These are phyloP conservation scores for Ardeotis arabs DNA, from an alignment of 2,113 vertebrate species.

Conservation along the genomic window DNA sequence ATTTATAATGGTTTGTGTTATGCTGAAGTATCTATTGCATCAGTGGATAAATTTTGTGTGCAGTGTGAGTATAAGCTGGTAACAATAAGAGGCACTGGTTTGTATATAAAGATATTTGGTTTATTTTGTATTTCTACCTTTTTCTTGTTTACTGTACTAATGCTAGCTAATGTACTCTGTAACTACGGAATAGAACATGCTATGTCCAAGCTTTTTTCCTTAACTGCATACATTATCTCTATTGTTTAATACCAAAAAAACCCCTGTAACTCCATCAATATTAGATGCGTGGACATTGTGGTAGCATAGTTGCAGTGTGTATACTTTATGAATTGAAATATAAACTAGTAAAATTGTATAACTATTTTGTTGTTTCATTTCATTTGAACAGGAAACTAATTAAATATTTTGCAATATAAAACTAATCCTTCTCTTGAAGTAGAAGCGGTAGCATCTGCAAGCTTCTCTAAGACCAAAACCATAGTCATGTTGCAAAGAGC, in stretches of 20 bases:
- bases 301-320: constrained; percentile 94
- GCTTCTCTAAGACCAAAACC: neutral
- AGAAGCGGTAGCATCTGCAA: constrained; percentile 18
- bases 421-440: constrained; percentile 8
- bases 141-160: constrained; percentile 86
- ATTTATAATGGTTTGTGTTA: constrained; percentile 83
- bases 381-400: constrained; percentile 73
- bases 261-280: constrained; percentile 87
- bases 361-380: constrained; percentile 74
- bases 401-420: constrained; percentile 76
- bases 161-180: constrained; percentile 85
- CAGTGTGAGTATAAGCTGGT: constrained; percentile 74
- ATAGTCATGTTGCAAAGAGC: constrained; percentile 45
- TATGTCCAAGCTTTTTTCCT: constrained; percentile 75
- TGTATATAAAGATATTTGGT: constrained; percentile 89
- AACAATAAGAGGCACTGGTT: constrained; percentile 85
- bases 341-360: constrained; percentile 87
- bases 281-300: constrained; percentile 91
- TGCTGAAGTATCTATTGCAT: constrained; percentile 76
- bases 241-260: constrained; percentile 85
- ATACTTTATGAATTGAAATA: constrained; percentile 92
- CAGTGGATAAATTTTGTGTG: constrained; percentile 65
- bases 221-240: constrained; percentile 84
- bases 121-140: constrained; percentile 85
- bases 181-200: constrained; percentile 74